A percentile compares a stretch with the other conserved stretches of the same genome.
Conservation (phyloP, 2,888 invertebrate genomes). For the Catocala sponsa region DNA sequence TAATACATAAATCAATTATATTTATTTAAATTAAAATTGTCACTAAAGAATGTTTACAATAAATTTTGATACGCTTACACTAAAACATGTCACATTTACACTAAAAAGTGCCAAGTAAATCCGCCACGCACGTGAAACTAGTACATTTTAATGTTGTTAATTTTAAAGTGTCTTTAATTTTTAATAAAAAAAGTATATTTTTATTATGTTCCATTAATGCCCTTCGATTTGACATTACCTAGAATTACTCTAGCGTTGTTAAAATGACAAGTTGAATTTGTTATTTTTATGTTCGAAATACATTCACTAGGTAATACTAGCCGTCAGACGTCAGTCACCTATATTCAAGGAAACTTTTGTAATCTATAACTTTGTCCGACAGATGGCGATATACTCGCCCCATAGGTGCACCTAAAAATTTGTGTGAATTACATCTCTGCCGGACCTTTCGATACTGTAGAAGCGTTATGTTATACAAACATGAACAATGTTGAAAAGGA, state of each 20-base stretch:
- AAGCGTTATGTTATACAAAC: too few relatives aligned
- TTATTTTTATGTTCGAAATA: slow-evolving; percentile 13
- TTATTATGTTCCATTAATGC: slow-evolving; percentile 45
- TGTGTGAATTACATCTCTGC: too few relatives aligned
- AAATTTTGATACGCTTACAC: neutral
- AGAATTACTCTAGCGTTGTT: slow-evolving; percentile 80
- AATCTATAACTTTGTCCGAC: too few relatives aligned
- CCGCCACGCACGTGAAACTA: slow-evolving; percentile 23
- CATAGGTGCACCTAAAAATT: too few relatives aligned
- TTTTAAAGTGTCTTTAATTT: slow-evolving; percentile 44
- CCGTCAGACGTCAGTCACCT: neutral
- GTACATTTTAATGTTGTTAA: slow-evolving; percentile 48
- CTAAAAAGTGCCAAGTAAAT: slow-evolving; percentile 19
- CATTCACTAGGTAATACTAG: slow-evolving; percentile 8
- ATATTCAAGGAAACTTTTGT: too few relatives aligned
- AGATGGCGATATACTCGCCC: too few relatives aligned
- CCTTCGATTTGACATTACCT: slow-evolving; percentile 85
- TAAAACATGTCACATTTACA: neutral
- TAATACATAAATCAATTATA: neutral
- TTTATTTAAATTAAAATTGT: neutral
- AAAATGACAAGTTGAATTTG: slow-evolving; percentile 82
- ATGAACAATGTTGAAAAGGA: too few relatives aligned
- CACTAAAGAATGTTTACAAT: neutral
- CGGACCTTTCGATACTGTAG: too few relatives aligned
- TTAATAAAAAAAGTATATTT: slow-evolving; percentile 43